Conservation (phyloP, 2,797 vertebrate genomes). For the Siniperca undulata region DNA sequence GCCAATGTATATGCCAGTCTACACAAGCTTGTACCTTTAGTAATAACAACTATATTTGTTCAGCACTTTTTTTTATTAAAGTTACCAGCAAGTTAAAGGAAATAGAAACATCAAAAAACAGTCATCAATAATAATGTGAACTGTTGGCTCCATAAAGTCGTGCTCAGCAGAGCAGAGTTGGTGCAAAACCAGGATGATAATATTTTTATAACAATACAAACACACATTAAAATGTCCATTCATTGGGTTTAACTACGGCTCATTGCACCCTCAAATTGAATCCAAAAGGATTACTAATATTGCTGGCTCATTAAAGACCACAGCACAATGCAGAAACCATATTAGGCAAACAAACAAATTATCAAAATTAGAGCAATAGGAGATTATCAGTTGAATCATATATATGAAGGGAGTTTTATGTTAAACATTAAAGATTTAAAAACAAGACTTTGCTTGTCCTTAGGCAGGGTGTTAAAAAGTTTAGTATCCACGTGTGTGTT, state of each 20-base stretch:
- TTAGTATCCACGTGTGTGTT: conserved; percentile 34
- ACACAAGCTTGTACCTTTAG: background rate
- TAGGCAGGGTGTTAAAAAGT: conserved; percentile 45
- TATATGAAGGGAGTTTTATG: conserved; percentile 37
- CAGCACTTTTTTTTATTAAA: background rate
- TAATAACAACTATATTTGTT: background rate
- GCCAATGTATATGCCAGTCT: background rate
- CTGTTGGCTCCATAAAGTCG: background rate
- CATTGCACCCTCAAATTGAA: conserved; percentile 64
- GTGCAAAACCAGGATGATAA: conserved; percentile 8
- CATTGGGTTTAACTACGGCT: conserved; percentile 46
- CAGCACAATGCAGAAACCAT: conserved; percentile 9
- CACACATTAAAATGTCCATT: conserved; percentile 52
- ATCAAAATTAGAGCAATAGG: conserved; percentile 25
- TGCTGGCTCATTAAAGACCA: conserved; percentile 52
- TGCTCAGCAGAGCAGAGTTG: conserved; percentile 32
- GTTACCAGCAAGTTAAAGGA: background rate
- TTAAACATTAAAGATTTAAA: conserved; percentile 28
- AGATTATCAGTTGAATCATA: conserved; percentile 49
- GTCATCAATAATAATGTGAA: conserved; percentile 7
- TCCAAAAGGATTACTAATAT: conserved; percentile 52
- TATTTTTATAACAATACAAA: conserved; percentile 42
- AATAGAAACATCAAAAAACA: background rate
- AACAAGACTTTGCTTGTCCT: conserved; percentile 47
- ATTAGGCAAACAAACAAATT: conserved; percentile 51